phyloP scores from a whole-genome alignment of 2,888 invertebrate species.

The Drosophila formosana region DNA sequence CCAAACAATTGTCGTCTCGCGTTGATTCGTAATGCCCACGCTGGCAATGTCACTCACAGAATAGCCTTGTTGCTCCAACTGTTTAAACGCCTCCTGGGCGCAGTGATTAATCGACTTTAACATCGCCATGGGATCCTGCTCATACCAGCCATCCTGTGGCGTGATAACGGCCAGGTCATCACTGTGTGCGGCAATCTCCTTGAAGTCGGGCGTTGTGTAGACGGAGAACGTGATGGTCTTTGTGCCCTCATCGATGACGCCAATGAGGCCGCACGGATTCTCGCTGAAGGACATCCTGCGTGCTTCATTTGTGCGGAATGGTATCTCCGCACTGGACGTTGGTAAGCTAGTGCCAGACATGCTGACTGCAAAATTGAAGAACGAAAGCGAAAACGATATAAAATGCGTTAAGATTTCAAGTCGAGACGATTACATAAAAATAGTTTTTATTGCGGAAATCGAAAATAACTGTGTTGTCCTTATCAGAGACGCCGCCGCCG shows the following conservation, averaged over 20 bases:
- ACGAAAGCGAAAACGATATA: neutral
- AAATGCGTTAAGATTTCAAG: conserved; percentile 2
- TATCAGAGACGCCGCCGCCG: conserved; percentile 15
- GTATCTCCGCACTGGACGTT: conserved; percentile 75
- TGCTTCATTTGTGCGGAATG: conserved; percentile 74
- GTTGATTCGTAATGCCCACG: conserved; percentile 97
- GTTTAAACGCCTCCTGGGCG: conserved; percentile 90
- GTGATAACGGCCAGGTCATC: conserved; percentile 92
- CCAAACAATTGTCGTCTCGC: conserved; percentile 99
- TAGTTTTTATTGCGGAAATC: conserved; percentile 34
- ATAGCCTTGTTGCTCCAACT: conserved; percentile 87
- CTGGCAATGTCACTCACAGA: conserved; percentile 90
- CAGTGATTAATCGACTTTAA: conserved; percentile 92
- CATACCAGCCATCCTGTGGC: conserved; percentile 97
- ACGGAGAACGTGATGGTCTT: conserved; percentile 94
- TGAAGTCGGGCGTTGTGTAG: conserved; percentile 91
- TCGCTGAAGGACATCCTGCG: conserved; percentile 71
- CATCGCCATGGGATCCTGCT: conserved; percentile 95
- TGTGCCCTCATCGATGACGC: conserved; percentile 98
- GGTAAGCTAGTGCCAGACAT: conserved; percentile 77
- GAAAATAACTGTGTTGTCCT: conserved; percentile 19
- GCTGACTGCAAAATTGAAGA: conserved; percentile 20
- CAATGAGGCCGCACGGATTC: conserved; percentile 87
- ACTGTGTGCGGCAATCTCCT: conserved; percentile 92
- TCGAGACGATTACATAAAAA: conserved; percentile 28